Base-by-base conservation (phyloP, 2,888 invertebrate species). In the Argyresthia albistria region DNA sequence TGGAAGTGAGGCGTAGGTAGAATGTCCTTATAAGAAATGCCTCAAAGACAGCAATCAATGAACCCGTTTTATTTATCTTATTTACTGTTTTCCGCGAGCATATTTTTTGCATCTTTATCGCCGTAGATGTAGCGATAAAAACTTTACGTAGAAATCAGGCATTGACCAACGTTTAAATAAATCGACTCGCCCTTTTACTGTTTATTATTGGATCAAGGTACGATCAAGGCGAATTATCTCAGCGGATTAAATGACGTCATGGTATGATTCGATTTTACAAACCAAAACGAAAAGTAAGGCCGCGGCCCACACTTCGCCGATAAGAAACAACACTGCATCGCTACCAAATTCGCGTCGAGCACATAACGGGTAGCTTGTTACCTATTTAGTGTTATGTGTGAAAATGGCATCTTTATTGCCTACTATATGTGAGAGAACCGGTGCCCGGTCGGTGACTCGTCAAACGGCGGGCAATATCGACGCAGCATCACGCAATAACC, bases 211-310 rank as follows among this genome's bases (percentile, higher is more conserved):
- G 69, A 78, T 71, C 76, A 80, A 81, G 78, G 77, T 63, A 59
- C 66, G 69, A 78, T 71, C 76, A 80, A 81, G 78, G 77, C 63
- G 59, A 75, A 63, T 67, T 73, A 67, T 73, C 73, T 73, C 67
- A 63, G 67, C 65, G 69, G 66, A 69, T 10, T 64, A n/a, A 59
- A 53, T 81, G 72, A 81, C 78, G 81, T 80, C 76, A 81, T 58
- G 16, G 53, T 60, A 62, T 65, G 63, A 69, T 65, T 62, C 25
- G 35, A n/a, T 14, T n/a, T 9, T 9, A 14, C 36, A n/a, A 63
- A 66, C 70, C 67, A 70, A 73, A 70, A 73, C 65, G 65, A 65
- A 65, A 69, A 60, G 67, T 73, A 74, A 80, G 79, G 76, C 71
- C 77, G 62, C 71, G 63, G 61, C 70, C 69, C 67, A 73, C 71